A percentile compares a stretch with the other conserved stretches of the same genome.
phyloP scores from a whole-genome alignment of 2,113 vertebrate genomes.

The Cervus canadensis region DNA sequence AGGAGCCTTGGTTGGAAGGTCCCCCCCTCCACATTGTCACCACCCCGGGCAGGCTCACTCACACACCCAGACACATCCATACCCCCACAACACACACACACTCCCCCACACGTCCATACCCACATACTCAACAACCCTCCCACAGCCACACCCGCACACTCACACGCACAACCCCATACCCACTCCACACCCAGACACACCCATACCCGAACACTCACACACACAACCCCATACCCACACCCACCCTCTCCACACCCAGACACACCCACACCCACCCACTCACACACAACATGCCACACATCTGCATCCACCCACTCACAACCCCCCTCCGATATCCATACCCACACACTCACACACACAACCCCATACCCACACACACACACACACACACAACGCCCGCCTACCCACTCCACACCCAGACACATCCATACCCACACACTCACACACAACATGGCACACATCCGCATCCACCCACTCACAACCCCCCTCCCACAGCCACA shows the following conservation, averaged over 20 bases:
- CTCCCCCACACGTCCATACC: too few species aligned
- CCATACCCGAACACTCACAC: not conserved
- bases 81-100: not conserved
- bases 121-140: not conserved
- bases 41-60: not conserved
- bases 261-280: not conserved
- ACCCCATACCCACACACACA: rapidly evolving
- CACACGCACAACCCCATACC: not conserved
- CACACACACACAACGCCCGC: not conserved
- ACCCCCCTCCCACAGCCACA: not conserved
- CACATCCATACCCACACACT: not conserved
- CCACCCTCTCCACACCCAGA: too few species aligned
- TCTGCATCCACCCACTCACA: not conserved
- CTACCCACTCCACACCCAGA: not conserved
- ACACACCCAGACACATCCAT: not conserved
- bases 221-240: not conserved
- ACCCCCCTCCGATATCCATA: too few species aligned
- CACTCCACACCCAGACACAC: not conserved
- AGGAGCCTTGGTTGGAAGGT: not conserved
- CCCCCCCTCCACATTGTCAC: too few species aligned
- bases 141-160: not conserved
- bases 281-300: not conserved
- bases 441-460: not conserved
- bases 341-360: not conserved
- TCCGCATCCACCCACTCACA: not conserved